phyloP scores from a whole-genome alignment of 1,140 invertebrate genomes.

The Nixonia krombeini region DNA sequence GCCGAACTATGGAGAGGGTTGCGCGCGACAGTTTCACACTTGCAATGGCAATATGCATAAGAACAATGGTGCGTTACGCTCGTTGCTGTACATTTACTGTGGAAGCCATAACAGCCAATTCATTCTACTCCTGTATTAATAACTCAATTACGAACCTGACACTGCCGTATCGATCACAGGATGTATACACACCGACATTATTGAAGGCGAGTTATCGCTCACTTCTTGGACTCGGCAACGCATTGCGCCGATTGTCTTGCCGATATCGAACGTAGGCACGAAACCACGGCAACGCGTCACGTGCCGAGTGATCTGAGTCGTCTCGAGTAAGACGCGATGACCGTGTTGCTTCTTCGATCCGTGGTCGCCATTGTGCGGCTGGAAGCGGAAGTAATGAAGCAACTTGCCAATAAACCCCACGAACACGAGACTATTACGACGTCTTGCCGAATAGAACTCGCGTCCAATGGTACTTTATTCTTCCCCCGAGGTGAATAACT shows the following conservation, averaged over 20 bases:
- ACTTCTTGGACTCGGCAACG: too few species aligned
- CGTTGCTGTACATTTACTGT: slow-evolving; percentile 23
- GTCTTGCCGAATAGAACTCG: slow-evolving; percentile 34
- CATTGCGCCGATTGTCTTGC: too few species aligned
- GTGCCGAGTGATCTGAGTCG: too few species aligned
- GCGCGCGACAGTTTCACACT: slow-evolving; percentile 31
- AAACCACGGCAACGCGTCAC: slow-evolving; percentile 17
- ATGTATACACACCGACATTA: too few species aligned
- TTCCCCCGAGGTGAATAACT: slow-evolving; percentile 61
- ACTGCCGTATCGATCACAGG: too few species aligned
- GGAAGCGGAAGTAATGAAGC: slow-evolving; percentile 32
- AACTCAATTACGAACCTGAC: slow-evolving; percentile 36
- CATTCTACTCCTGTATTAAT: slow-evolving; percentile 34
- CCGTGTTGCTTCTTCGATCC: slow-evolving; percentile 21
- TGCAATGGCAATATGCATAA: slow-evolving; percentile 36
- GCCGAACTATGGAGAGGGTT: slow-evolving; percentile 25
- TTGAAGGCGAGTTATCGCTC: too few species aligned
- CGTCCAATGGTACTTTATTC: slow-evolving; percentile 48
- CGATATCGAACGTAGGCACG: slow-evolving; percentile 9
- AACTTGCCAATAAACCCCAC: too few species aligned
- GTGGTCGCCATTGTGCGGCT: too few species aligned
- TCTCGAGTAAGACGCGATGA: slow-evolving; percentile 24
- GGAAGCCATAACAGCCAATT: slow-evolving; percentile 24
- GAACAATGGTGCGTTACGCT: slow-evolving; percentile 41
- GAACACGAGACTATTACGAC: slow-evolving; percentile 27